Conservation (phyloP, 2,113 vertebrate species). For the Catharus bicknelli region DNA sequence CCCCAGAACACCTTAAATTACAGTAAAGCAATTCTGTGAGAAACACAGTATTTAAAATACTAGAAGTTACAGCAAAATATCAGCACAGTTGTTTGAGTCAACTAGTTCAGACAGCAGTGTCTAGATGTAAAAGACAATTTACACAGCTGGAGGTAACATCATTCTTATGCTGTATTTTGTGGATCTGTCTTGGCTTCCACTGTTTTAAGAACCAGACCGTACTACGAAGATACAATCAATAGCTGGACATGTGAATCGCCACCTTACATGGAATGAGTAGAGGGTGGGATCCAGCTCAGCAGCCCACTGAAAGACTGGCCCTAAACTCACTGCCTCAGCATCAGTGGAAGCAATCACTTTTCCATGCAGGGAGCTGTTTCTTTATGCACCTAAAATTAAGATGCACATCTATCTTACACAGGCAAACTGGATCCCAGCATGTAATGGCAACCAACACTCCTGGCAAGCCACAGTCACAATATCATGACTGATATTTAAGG, state of each 20-base stretch:
- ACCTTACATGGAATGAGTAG: neutral
- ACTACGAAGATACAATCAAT: neutral
- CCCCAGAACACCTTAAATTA: neutral
- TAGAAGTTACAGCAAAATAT: neutral
- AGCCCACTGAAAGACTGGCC: neutral
- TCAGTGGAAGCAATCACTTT: neutral
- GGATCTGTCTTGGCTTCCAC: neutral
- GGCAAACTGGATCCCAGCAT: neutral
- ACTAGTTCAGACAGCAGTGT: neutral
- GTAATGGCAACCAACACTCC: neutral
- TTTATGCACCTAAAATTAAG: neutral
- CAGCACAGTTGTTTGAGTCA: neutral
- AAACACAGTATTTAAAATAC: neutral
- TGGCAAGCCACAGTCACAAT: neutral
- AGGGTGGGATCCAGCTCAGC: neutral
- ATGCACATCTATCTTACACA: neutral
- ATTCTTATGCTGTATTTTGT: neutral
- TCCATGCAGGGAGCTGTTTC: neutral
- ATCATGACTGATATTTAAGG: neutral
- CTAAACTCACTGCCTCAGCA: neutral
- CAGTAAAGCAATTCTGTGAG: neutral
- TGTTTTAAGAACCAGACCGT: neutral
- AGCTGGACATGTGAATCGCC: neutral
- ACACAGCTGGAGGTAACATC: neutral
- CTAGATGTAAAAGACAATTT: neutral